Percentiles rank a stretch among this genome's conserved stretches.
phyloP scores from a whole-genome alignment of 2,797 vertebrate genomes.

The Nyctibius grandis region DNA sequence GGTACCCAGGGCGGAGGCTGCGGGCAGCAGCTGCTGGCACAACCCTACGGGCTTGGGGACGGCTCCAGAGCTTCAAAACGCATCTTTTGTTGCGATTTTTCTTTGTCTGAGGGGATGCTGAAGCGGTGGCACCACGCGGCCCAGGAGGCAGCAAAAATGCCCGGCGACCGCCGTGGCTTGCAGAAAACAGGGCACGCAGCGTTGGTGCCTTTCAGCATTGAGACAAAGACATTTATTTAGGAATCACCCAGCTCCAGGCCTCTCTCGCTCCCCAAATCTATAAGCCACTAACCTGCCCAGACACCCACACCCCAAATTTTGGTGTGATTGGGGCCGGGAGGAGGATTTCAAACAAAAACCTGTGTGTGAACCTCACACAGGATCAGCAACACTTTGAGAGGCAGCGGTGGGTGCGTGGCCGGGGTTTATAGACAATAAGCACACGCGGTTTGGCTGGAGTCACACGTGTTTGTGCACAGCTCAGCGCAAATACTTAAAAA shows the following conservation, averaged over 20 bases:
- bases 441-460: fast-evolving
- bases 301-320: background rate
- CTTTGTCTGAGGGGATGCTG: background rate
- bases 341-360: background rate
- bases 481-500: background rate
- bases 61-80: background rate
- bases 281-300: fast-evolving
- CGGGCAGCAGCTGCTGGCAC: background rate
- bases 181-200: fast-evolving
- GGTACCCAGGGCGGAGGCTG: background rate
- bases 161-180: fast-evolving
- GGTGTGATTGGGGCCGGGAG: fast-evolving
- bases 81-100: background rate
- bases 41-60: too few species aligned
- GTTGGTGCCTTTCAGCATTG: fast-evolving
- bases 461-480: fast-evolving
- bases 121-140: fast-evolving
- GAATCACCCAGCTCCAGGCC: background rate
- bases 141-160: background rate
- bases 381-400: fast-evolving
- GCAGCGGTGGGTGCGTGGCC: fast-evolving
- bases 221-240: background rate
- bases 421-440: background rate
- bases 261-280: background rate
- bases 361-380: fast-evolving